Evolutionary conservation across 1,140 invertebrate species (phyloP), one percentile per base, ranked within the genome.

Genomic region (Drosophila biarmipes): DNA sequence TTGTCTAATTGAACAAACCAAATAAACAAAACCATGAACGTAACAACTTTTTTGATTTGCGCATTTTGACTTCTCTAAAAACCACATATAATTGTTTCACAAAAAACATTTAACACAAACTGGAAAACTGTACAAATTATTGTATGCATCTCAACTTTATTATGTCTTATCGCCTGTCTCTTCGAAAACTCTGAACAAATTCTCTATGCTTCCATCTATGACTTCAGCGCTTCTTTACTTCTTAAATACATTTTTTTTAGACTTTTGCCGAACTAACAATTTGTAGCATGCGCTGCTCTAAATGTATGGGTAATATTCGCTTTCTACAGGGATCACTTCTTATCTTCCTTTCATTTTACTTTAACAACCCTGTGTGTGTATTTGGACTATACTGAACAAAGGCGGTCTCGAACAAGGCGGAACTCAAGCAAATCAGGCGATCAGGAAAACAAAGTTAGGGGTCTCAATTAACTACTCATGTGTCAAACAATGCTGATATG

Each of bases 401-500:
- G 48, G 7, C 21, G 43, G 19, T 24, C 29, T 59, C 14, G 2
- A 27, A 11, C 21, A 34, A 59, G 24, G 31, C n/a, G 29, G 17
- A 68, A 68, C 62, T 43, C 6, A 68, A 35, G 24, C 42, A 19
- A 11, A 37, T 46, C 40, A 48, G n/a, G 40, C 31, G 29, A 21
- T 19, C 15, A 45, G 27, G 6, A 49, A 15, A 31, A 31, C 29
- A 35, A 40, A 24, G 42, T 40, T 62, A 46, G 17, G 48, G n/a
- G 53, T 64, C 48, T 48, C 62, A 75, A 55, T 72, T 21, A 85
- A 68, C 80, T 77, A 67, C 51, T 62, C 73, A 48, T 68, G 53
- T 79, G 85, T 76, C 72, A 84, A 87, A 89, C 64, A 49, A 80
- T 89, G 59, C 64, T 87, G 84, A 87, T 87, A 87, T 87, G 84